Base-by-base conservation (phyloP, 2,888 invertebrate genomes). In the Creontiades dilutus region DNA sequence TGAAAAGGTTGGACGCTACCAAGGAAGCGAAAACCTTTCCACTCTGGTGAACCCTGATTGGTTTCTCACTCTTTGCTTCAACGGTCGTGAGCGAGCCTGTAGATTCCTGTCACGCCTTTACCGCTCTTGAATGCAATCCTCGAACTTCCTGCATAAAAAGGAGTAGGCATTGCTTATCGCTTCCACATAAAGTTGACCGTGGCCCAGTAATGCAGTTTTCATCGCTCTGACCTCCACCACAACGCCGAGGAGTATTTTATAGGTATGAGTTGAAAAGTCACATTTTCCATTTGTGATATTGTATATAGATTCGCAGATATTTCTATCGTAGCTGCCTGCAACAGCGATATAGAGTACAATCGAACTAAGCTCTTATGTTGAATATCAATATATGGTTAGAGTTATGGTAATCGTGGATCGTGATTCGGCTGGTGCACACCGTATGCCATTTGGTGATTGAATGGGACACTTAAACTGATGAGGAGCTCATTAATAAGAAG, bases 91-190 rank as follows among this genome's bases (percentile, higher is more conserved):
- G 46, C 9, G 47, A 47, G 46, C 46, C 78, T 78, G 78, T 14
- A 78, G 37, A 78, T 78, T 78, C 78, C 46, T 78, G 78, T 78
- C 78, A 78, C 78, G 78, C 78, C 78, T 78, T 23, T 78, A n/a
- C n/a, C 16, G 78, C n/a, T 19, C 37, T 78, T 46, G 78, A 78
- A 47, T 78, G 37, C 78, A 1, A 68, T 9, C 27, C 68, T 23
- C 2, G 19, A 68, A 68, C 68, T 12, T 52, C 16, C 16, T 4
- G 3, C 68, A 46, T 28, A 78, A 78, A 78, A 78, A 37, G 78
- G 78, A 46, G 23, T 68, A 68, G 68, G 23, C 68, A 1, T 23
- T 23, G 23, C 68, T 68, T 68, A 68, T 68, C 68, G 68, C 11
- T 23, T 9, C 61, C 68, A 23, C 68, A 19, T 68, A 68, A 68